Percentiles rank a stretch among this genome's conserved stretches.
Evolutionary conservation across 2,797 vertebrate genomes (phyloP).

Genomic region (Nannoperca obscura): DNA sequence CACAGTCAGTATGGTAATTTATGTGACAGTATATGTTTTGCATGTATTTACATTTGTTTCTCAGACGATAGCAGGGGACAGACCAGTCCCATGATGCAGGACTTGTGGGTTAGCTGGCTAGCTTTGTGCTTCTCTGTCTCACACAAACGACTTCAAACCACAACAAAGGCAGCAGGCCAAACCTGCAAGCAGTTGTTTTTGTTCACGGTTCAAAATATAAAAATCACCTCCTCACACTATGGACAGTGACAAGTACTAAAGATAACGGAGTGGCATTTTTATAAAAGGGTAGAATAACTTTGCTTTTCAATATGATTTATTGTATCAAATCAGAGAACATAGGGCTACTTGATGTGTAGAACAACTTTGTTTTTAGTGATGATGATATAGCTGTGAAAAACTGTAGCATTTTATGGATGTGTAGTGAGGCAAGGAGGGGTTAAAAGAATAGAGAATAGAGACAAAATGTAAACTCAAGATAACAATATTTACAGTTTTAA

Average conservation of each 20-base stretch:
- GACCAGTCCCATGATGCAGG: neutral
- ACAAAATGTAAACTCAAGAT: neutral
- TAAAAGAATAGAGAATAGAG: neutral
- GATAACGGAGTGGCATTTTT: constrained; percentile 1
- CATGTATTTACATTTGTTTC: neutral
- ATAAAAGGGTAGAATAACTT: neutral
- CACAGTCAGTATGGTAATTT: neutral
- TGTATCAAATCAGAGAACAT: neutral
- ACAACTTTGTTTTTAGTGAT: neutral
- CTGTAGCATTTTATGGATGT: neutral
- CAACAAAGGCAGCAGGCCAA: constrained; percentile 7
- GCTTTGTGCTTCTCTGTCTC: neutral
- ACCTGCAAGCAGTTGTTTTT: neutral
- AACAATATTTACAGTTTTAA: neutral
- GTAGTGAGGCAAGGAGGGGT: neutral
- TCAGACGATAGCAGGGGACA: neutral
- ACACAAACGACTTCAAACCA: constrained; percentile 4
- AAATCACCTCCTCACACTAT: neutral
- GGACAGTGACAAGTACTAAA: neutral
- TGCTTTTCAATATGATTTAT: neutral
- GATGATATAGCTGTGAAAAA: neutral
- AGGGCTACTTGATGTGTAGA: neutral
- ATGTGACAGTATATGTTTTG: neutral
- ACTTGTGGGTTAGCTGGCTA: neutral
- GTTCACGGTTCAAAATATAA: neutral